Conservation (phyloP, 2,797 vertebrate species). For the Sebastiscus albofasciatus region DNA sequence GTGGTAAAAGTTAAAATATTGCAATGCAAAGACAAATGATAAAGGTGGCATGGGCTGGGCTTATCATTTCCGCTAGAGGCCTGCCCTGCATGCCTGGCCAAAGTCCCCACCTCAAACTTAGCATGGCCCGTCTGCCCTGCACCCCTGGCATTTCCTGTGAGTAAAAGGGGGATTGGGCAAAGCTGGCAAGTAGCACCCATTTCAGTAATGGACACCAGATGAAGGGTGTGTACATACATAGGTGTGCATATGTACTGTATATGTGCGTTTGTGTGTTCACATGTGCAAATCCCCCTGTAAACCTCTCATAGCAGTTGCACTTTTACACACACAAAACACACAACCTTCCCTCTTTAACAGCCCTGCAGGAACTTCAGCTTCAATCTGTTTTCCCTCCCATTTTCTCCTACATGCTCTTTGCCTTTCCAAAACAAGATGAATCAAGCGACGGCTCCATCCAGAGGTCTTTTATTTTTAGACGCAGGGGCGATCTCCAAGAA, state of each 20-base stretch:
- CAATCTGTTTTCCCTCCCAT: conserved; percentile 19
- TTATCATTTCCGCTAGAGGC: background rate
- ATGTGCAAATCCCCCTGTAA: conserved; percentile 31
- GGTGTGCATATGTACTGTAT: conserved; percentile 6
- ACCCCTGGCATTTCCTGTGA: conserved; percentile 83
- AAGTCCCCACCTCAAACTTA: conserved; percentile 31
- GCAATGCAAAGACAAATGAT: background rate
- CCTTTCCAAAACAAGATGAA: conserved; percentile 55
- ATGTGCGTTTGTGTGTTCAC: background rate
- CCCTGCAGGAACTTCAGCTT: conserved; percentile 27
- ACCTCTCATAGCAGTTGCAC: conserved; percentile 16
- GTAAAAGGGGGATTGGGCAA: conserved; percentile 67
- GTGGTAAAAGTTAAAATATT: background rate
- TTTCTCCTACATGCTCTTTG: conserved; percentile 30
- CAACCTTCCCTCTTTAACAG: conserved; percentile 26
- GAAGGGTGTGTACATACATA: conserved; percentile 36
- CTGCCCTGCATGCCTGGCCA: background rate
- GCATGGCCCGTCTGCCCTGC: conserved; percentile 51
- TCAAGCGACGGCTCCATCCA: conserved; percentile 43
- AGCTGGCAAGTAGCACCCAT: conserved; percentile 65
- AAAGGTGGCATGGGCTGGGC: background rate
- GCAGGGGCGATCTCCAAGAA: conserved; percentile 56
- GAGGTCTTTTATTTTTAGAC: conserved; percentile 77
- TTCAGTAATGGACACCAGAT: conserved; percentile 76
- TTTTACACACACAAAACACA: conserved; percentile 13